phyloP scores from a whole-genome alignment of 2,113 vertebrate species.

The Microcebus jonahi region DNA sequence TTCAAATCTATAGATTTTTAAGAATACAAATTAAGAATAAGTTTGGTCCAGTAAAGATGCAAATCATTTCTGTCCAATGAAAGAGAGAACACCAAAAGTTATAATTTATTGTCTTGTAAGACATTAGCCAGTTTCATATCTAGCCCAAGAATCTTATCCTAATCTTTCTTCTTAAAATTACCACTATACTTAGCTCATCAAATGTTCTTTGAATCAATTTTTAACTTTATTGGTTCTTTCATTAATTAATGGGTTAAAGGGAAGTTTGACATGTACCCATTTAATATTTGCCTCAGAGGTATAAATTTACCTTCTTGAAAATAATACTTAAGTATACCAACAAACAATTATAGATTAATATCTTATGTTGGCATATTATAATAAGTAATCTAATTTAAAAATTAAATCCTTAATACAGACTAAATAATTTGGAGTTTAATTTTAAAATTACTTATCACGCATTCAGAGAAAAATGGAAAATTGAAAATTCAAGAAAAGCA shows the following conservation, averaged over 20 bases:
- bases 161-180: background rate
- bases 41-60: background rate
- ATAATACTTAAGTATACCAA: background rate
- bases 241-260: background rate
- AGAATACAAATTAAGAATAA: background rate
- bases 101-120: background rate
- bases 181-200: background rate
- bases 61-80: background rate
- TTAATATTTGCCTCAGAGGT: background rate
- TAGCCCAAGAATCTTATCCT: background rate
- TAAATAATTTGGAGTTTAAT: background rate
- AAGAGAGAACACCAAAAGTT: background rate
- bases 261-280: background rate
- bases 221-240: background rate
- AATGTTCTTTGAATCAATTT: background rate
- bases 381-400: background rate
- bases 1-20: background rate
- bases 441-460: background rate
- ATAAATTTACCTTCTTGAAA: conserved; percentile 17
- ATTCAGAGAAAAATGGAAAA: background rate
- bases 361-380: background rate
- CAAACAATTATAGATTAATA: conserved; percentile 16
- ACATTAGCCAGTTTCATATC: background rate
- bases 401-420: background rate
- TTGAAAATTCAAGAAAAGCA: background rate